Conservation (phyloP, 2,888 invertebrate species). For the Phalera bucephala region DNA sequence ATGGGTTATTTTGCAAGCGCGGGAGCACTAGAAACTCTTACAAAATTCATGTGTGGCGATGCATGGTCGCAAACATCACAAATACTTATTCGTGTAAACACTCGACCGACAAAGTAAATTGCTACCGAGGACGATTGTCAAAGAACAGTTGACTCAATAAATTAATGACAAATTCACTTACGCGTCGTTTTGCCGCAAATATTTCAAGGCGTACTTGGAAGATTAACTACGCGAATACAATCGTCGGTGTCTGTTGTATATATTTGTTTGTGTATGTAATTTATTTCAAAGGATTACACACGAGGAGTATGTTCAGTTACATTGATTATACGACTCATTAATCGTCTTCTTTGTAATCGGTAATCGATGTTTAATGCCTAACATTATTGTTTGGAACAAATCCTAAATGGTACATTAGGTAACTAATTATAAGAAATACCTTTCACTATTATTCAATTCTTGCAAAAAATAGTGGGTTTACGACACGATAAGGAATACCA, state of each 20-base stretch:
- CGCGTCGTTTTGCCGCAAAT: too few species aligned
- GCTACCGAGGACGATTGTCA: slow-evolving; percentile 30
- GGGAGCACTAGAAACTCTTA: slow-evolving; percentile 34
- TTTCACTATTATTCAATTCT: slow-evolving; percentile 5
- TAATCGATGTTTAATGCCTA: neutral
- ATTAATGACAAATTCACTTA: too few species aligned
- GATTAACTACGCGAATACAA: too few species aligned
- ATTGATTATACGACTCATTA: neutral
- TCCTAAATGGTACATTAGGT: neutral
- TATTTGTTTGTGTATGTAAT: too few species aligned
- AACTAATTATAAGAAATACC: slow-evolving; percentile 1
- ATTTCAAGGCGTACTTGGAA: too few species aligned
- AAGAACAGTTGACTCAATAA: slow-evolving; percentile 2
- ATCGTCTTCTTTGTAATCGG: neutral
- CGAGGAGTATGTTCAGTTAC: too few species aligned
- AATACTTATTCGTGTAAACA: slow-evolving; percentile 32
- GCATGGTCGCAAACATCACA: too few species aligned
- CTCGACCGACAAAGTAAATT: slow-evolving; percentile 18
- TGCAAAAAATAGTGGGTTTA: neutral
- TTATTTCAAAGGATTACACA: neutral
- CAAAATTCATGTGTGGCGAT: slow-evolving; percentile 42
- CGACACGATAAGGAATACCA: neutral
- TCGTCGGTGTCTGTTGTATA: too few species aligned
- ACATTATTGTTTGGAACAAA: neutral
- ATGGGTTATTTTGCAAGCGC: slow-evolving; percentile 27